Evolutionary conservation across 2,888 invertebrate species (phyloP).

Genomic region (Ypsolopha sequella): DNA sequence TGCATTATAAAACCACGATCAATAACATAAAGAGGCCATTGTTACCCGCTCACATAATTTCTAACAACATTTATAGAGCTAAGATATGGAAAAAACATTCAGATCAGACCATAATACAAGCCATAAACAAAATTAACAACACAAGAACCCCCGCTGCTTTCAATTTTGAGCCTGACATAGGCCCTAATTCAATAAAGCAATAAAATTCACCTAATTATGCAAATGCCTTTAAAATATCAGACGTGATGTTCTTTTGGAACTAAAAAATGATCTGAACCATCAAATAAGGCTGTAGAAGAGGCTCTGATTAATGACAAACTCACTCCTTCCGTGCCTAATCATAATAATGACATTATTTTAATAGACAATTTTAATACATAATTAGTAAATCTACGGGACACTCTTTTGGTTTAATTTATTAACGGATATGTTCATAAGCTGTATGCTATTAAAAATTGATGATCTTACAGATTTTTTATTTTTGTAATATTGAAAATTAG

Average conservation of each 20-base stretch:
- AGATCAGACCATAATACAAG: constrained; percentile 63
- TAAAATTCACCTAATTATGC: constrained; percentile 72
- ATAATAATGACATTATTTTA: constrained; percentile 44
- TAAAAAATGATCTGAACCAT: constrained; percentile 50
- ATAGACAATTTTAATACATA: constrained; percentile 37
- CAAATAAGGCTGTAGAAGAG: constrained; percentile 36
- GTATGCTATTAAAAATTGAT: too few species aligned
- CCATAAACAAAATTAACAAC: constrained; percentile 72
- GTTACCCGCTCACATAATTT: constrained; percentile 49
- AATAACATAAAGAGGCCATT: constrained; percentile 59
- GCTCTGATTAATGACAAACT: constrained; percentile 47
- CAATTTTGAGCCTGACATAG: constrained; percentile 69
- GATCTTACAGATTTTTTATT: too few species aligned
- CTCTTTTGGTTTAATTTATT: constrained; percentile 8
- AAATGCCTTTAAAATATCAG: constrained; percentile 63
- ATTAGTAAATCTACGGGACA: constrained; percentile 33
- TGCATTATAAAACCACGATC: constrained; percentile 52
- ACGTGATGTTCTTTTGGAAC: constrained; percentile 51
- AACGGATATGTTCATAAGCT: too few species aligned
- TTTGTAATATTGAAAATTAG: too few species aligned
- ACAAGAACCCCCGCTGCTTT: constrained; percentile 63
- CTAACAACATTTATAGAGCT: constrained; percentile 59
- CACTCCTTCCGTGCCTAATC: constrained; percentile 21
- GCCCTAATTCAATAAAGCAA: constrained; percentile 71
- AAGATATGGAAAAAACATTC: constrained; percentile 61